Percentiles rank a stretch among this genome's conserved stretches.
Conservation (phyloP, 2,888 invertebrate genomes). For the Drymonia ruficornis region DNA sequence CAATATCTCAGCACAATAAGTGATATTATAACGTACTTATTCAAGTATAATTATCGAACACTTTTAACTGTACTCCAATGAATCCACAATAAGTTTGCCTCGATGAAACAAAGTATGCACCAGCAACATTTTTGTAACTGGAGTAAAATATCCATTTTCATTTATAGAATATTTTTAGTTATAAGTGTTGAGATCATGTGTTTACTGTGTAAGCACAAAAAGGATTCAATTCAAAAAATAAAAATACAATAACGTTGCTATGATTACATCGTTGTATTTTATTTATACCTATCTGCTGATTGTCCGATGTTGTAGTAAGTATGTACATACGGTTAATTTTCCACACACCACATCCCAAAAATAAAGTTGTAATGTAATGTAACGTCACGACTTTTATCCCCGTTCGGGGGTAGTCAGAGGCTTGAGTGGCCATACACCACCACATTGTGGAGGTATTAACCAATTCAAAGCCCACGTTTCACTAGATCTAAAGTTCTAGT, state of each 20-base stretch:
- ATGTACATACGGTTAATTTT: background rate
- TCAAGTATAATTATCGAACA: constrained; percentile 67
- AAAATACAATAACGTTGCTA: constrained; percentile 89
- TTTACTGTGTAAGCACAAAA: constrained; percentile 90
- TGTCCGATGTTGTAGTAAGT: background rate
- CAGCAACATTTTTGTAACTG: constrained; percentile 74
- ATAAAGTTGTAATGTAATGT: no score
- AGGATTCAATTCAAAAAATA: constrained; percentile 87
- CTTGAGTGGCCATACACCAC: no score
- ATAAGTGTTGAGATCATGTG: constrained; percentile 88
- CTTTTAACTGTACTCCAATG: constrained; percentile 67
- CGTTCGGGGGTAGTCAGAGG: no score
- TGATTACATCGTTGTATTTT: constrained; percentile 79
- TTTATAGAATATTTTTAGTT: constrained; percentile 88
- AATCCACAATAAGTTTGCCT: constrained; percentile 73
- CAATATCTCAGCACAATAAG: constrained; percentile 80
- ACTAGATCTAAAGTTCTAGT: no score
- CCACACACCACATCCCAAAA: background rate
- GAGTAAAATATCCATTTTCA: constrained; percentile 72
- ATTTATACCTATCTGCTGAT: constrained; percentile 27
- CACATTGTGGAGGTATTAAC: no score
- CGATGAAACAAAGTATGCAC: constrained; percentile 76
- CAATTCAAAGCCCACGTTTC: no score
- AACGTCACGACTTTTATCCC: no score
- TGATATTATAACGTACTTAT: constrained; percentile 64